Base-by-base conservation (phyloP, 1,140 invertebrate genomes). In the Drosophila pectinifera region DNA sequence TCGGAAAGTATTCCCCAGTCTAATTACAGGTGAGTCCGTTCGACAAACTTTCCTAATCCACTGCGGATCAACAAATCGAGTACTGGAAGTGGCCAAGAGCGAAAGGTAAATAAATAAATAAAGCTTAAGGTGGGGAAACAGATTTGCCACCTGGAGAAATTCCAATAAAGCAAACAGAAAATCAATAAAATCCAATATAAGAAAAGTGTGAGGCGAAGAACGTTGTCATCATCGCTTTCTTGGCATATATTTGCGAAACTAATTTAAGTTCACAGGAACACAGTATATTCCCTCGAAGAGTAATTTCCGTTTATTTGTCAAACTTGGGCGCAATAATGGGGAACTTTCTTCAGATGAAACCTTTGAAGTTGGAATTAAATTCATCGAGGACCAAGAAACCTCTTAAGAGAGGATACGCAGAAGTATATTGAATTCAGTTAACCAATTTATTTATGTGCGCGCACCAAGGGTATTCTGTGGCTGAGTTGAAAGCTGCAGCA, bases 131-230 rank as follows among this genome's bases (percentile, higher is more conserved):
- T 14, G 18, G 42, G n/a, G 24, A 39, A 45, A 45, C 49, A 3
- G 62, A 67, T 67, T 67, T 46, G 24, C 24, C 45, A 34, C 24
- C 13, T 7, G 38, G 39, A 13, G 36, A 24, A 55, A 55, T 69
- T 45, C 39, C 43, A 68, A 65, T 68, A 55, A 54, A 38, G 18
- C 18, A 20, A 46, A 31, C 10, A 26, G 26, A 70, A 70, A 70
- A 70, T 72, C 68, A 57, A 70, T 72, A 72, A 39, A 57, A 72
- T 36, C 31, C 41, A 70, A 70, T 41, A 57, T 43, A 57, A 70
- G 61, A 70, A 70, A 39, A 46, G 51, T 24, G 34, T 11, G 13
- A 41, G 20, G n/a, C 8, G 18, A 53, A 38, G 26, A 56, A 48
- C 24, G 36, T 57, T 57, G 54, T 61, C 59, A 53, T 53, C 49